phyloP scores from a whole-genome alignment of 2,113 vertebrate genomes.

The Marcusenius ussheri region DNA sequence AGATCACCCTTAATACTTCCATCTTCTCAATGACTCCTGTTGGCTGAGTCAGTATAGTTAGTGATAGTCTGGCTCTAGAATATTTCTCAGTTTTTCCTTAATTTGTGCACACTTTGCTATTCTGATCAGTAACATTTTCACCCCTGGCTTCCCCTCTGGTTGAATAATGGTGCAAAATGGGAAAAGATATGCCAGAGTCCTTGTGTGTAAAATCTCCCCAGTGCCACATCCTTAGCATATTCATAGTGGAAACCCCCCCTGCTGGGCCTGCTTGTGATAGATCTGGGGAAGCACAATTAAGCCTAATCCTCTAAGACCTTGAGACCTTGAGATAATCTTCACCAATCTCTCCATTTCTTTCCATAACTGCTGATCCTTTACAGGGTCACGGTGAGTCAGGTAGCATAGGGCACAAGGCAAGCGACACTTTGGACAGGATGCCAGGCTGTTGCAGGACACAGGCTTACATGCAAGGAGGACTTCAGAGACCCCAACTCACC shows the following conservation, averaged over 20 bases:
- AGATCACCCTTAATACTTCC: neutral
- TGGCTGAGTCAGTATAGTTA: neutral
- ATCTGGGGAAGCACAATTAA: slow-evolving; percentile 31
- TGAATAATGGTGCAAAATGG: neutral
- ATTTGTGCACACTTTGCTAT: neutral
- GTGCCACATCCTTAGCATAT: neutral
- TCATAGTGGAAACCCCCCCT: neutral
- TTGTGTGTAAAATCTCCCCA: neutral
- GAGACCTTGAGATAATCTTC: slow-evolving; percentile 14
- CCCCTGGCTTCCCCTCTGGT: neutral
- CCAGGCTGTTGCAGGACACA: neutral
- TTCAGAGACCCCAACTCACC: neutral
- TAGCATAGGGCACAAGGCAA: neutral
- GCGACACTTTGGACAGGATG: neutral
- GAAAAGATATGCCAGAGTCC: neutral
- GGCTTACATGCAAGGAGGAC: neutral
- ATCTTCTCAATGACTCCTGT: neutral
- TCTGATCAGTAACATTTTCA: neutral
- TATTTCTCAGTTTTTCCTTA: neutral
- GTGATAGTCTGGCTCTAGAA: neutral
- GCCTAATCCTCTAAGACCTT: slow-evolving; percentile 53
- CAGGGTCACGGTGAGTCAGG: neutral
- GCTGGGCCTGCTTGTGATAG: slow-evolving; percentile 10
- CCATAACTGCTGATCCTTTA: neutral
- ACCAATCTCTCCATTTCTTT: neutral